These are phyloP conservation scores for Hemithea aestivaria DNA, from an alignment of 2,888 invertebrate genomes.

Conservation along the genomic window DNA sequence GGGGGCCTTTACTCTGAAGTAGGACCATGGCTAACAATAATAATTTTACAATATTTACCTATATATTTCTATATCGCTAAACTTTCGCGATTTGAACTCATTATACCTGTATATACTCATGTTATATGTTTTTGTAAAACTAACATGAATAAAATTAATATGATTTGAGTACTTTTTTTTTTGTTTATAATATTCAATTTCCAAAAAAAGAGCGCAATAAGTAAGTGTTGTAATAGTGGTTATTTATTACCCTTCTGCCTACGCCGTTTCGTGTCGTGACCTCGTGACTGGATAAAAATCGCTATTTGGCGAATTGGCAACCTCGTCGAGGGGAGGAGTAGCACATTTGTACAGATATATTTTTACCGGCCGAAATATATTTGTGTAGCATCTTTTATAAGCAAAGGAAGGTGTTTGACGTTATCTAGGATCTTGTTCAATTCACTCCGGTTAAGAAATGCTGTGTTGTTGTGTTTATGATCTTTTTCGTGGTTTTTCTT, in stretches of 20 bases:
- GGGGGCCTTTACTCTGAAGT: no score
- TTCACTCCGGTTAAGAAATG: neutral
- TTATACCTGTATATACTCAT: no score
- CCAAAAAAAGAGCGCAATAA: neutral
- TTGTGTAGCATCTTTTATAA: neutral
- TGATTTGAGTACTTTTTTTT: no score
- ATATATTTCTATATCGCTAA: no score
- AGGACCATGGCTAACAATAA: no score
- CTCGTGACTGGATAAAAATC: conserved; percentile 26
- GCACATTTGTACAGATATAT: conserved; percentile 1
- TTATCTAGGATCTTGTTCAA: conserved; percentile 4
- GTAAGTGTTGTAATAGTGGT: conserved; percentile 2
- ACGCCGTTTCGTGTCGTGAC: conserved; percentile 1
- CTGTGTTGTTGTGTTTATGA: no score
- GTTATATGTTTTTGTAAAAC: no score
- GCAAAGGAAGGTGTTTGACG: conserved; percentile 11
- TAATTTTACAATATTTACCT: no score
- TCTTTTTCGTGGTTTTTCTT: no score
- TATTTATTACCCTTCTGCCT: conserved; percentile 4
- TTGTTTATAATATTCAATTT: neutral
- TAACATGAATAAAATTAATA: no score
- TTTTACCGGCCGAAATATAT: neutral
- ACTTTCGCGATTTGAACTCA: no score
- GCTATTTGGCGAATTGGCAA: conserved; percentile 32
- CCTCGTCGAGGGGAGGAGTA: neutral